A percentile compares a stretch with the other conserved stretches of the same genome.
Conservation (phyloP, 2,797 vertebrate genomes). For the Hafferia zeledoni region DNA sequence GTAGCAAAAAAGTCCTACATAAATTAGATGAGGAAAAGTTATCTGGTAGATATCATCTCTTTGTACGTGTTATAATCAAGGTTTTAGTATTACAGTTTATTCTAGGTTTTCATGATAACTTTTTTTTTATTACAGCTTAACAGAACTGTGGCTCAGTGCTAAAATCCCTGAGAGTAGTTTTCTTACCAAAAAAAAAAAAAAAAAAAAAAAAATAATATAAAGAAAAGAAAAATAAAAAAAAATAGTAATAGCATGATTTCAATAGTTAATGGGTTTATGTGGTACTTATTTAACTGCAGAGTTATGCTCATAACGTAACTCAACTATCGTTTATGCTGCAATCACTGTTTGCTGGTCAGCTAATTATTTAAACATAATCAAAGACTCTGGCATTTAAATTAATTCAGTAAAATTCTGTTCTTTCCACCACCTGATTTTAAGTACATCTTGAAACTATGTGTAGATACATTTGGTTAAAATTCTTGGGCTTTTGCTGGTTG, state of each 20-base stretch:
- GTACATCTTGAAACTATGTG: background rate
- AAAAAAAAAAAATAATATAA: background rate
- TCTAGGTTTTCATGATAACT: background rate
- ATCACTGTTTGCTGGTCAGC: background rate
- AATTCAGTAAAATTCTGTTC: background rate
- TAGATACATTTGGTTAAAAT: background rate
- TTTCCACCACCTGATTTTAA: background rate
- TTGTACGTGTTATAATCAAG: background rate
- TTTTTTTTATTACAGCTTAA: background rate
- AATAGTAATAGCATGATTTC: background rate
- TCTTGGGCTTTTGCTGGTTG: background rate
- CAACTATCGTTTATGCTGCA: background rate
- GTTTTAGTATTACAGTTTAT: background rate
- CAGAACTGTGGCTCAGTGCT: background rate
- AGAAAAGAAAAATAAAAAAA: background rate
- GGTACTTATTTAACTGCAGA: background rate
- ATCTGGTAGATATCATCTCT: background rate
- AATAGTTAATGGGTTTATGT: background rate
- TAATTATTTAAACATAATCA: background rate
- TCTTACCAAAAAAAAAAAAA: background rate
- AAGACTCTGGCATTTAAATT: background rate
- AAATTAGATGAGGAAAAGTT: background rate
- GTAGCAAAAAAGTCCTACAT: background rate
- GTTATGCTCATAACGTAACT: background rate
- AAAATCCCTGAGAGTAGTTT: background rate